Evolutionary conservation across 2,113 vertebrate genomes (phyloP).

Genomic region (Perca flavescens): DNA sequence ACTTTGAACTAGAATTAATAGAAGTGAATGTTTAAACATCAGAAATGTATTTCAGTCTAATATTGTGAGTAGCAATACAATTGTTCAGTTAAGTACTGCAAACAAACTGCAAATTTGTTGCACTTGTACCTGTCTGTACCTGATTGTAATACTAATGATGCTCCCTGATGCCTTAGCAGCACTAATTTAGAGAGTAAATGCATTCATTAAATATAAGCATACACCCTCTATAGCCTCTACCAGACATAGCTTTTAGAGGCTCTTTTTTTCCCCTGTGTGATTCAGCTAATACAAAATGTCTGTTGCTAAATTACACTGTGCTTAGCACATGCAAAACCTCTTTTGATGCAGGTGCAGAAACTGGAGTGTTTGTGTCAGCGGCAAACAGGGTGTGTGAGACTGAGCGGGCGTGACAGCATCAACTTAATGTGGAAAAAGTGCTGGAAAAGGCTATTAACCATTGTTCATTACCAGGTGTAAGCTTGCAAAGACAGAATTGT

Average conservation of each 20-base stretch:
- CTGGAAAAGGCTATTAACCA: not conserved
- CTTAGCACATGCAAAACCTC: not conserved
- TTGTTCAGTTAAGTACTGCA: not conserved
- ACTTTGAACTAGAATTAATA: not conserved
- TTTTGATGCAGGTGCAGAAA: conserved; percentile 6
- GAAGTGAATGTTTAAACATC: conserved; percentile 3
- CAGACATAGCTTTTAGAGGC: not conserved
- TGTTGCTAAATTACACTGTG: not conserved
- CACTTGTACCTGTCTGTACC: not conserved
- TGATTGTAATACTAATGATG: not conserved
- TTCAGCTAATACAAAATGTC: not conserved
- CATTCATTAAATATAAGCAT: not conserved
- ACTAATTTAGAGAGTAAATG: conserved; percentile 2
- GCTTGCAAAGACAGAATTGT: conserved; percentile 6
- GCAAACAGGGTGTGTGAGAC: not conserved
- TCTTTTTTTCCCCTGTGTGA: not conserved
- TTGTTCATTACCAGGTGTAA: conserved; percentile 2
- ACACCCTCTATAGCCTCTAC: not conserved
- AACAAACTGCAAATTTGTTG: not conserved
- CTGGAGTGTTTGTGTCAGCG: not conserved
- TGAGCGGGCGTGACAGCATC: not conserved
- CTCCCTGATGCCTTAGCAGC: not conserved
- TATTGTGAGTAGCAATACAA: not conserved
- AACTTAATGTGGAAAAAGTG: conserved; percentile 11
- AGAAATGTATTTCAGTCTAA: not conserved